A percentile compares a stretch with the other conserved stretches of the same genome.
Evolutionary conservation across 2,113 vertebrate species (phyloP).

Genomic region (Ibidorhyncha struthersii): DNA sequence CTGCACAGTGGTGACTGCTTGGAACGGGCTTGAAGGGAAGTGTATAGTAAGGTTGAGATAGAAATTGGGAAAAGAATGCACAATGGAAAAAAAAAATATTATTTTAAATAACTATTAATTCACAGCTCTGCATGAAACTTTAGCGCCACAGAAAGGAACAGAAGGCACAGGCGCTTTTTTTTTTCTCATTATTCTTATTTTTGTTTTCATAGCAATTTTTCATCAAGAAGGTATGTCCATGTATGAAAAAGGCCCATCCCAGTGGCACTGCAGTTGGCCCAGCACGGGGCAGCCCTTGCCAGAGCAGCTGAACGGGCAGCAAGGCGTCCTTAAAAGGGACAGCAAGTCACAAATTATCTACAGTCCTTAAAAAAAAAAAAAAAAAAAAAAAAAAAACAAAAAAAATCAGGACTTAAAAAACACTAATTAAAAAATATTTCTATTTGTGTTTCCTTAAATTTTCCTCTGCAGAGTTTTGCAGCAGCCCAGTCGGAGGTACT

Average conservation of each 20-base stretch:
- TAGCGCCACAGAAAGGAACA: background rate
- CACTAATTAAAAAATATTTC: accelerated
- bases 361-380: background rate
- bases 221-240: accelerated
- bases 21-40: background rate
- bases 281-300: background rate
- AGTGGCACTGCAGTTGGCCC: accelerated
- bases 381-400: background rate
- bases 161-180: background rate
- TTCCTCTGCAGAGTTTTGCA: accelerated
- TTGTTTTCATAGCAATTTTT: background rate
- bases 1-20: accelerated
- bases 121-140: background rate
- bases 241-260: background rate
- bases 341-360: accelerated
- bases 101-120: background rate
- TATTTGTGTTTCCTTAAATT: accelerated
- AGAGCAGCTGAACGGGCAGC: accelerated
- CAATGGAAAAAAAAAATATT: background rate
- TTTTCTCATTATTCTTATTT: background rate
- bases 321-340: accelerated
- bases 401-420: accelerated
- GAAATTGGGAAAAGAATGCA: accelerated
- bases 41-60: accelerated
- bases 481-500: background rate